A percentile compares a stretch with the other conserved stretches of the same genome.
Evolutionary conservation across 2,888 invertebrate species (phyloP).

Genomic region (Synanthedon andrenaeformis): DNA sequence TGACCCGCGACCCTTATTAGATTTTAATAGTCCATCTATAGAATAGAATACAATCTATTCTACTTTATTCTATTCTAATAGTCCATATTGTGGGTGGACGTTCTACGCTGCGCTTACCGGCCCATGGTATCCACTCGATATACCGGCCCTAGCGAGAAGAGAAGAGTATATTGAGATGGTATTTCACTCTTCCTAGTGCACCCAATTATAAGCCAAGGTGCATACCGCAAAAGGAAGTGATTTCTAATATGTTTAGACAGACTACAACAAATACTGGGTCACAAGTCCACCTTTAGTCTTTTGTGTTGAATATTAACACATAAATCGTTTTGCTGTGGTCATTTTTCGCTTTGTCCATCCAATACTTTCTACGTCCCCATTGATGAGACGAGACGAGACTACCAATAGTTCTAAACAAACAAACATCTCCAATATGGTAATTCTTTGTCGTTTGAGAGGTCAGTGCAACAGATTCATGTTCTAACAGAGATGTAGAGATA

Average conservation of each 20-base stretch:
- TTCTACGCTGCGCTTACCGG: too few relatives aligned
- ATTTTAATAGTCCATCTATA: too few relatives aligned
- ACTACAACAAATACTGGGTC: constrained; percentile 6
- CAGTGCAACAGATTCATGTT: background rate
- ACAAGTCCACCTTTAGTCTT: constrained; percentile 4
- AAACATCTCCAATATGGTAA: constrained; percentile 44
- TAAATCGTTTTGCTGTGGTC: constrained; percentile 35
- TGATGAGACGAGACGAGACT: constrained; percentile 31
- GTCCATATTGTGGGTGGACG: too few relatives aligned
- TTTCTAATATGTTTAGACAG: constrained; percentile 15
- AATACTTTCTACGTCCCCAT: constrained; percentile 55
- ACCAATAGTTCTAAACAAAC: constrained; percentile 37
- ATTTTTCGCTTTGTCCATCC: constrained; percentile 54
- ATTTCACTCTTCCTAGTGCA: background rate
- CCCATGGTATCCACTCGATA: too few relatives aligned
- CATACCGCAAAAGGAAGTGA: constrained; percentile 8
- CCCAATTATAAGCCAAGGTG: constrained; percentile 7
- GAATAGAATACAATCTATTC: too few relatives aligned
- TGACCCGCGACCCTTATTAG: too few relatives aligned
- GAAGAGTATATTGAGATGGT: too few relatives aligned
- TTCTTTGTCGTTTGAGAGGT: constrained; percentile 12
- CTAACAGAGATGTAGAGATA: too few relatives aligned
- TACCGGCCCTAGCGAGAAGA: too few relatives aligned
- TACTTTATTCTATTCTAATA: too few relatives aligned
- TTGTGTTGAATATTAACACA: constrained; percentile 53